These are phyloP conservation scores for Semicossyphus pulcher DNA, from an alignment of 2,113 vertebrate species.

Conservation along the genomic window DNA sequence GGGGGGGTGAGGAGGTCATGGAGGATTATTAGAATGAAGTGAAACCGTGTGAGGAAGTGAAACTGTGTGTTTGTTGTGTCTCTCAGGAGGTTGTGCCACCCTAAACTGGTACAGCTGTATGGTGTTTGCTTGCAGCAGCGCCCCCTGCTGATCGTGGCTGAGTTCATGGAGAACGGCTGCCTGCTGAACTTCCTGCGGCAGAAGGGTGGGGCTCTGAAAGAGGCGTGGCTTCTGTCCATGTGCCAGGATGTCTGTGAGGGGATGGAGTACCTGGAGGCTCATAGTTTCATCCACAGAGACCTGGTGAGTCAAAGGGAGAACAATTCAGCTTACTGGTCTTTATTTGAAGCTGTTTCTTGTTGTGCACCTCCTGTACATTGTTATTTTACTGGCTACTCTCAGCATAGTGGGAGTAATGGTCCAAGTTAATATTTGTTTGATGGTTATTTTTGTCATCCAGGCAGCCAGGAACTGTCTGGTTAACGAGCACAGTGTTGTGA, in stretches of 20 bases:
- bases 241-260: constrained; percentile 89
- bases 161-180: constrained; percentile 91
- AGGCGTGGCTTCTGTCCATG: constrained; percentile 77
- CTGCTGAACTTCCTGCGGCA: constrained; percentile 85
- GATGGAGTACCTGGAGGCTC: constrained; percentile 89
- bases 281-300: constrained; percentile 88
- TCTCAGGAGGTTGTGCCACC: constrained; percentile 88
- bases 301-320: constrained; percentile 76
- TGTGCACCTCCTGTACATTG: no score
- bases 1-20: neutral
- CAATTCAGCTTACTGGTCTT: neutral
- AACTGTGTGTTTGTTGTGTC: neutral
- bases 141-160: constrained; percentile 87
- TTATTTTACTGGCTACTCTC: no score
- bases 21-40: neutral
- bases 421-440: constrained; percentile 12
- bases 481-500: constrained; percentile 83
- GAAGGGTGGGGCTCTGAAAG: constrained; percentile 53
- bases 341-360: no score
- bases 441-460: constrained; percentile 63
- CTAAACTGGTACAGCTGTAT: constrained; percentile 90
- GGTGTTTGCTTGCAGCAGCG: constrained; percentile 86
- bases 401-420: no score
- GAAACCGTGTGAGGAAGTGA: constrained; percentile 2
- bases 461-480: constrained; percentile 93